Evolutionary conservation across 2,888 invertebrate species (phyloP), one percentile per base, ranked within the genome.

Genomic region (Apotomis betuletana): DNA sequence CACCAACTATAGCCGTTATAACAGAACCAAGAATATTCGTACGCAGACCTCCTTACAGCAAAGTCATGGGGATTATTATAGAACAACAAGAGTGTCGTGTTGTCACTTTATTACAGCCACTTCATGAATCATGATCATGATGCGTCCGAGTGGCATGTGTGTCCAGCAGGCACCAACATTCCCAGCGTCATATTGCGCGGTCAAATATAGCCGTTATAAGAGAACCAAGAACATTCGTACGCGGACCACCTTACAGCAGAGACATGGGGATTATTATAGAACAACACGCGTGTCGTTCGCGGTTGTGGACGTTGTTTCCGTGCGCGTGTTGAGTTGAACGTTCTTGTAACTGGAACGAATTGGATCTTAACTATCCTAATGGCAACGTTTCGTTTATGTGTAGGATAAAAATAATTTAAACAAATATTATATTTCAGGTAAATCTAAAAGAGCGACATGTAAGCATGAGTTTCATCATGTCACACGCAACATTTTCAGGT

Each of bases 281-380:
- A 36, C 27, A 52, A 27, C 44, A 1, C 41, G 6, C 13, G 63
- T 5, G 9, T 9, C 9, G 10, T 27, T 27, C 13, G 13, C n/a
- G 55, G 15, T 64, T 8, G 12, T 15, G 49, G 44, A 61, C 49
- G 62, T 8, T 49, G 55, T 63, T 55, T 63, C 57, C 62, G 69
- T 15, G 54, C 52, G 58, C 38, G 38, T 63, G 58, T 41, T 15
- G 70, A 55, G 70, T 61, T 67, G 70, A 67, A 71, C 55, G 70
- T 41, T 55, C 67, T 55, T 15, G 61, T 67, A 67, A 67, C 67
- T 67, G 67, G 60, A 57, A 12, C 55, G 55, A 71, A 71, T 71
- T 71, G 61, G 70, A 67, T 65, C 36, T 67, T 71, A 70, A 71
- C 70, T 27, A 67, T 15, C 59, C 13, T 57, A 60, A 67, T 65